A percentile compares a stretch with the other conserved stretches of the same genome.
These are phyloP conservation scores for Syngnathus rostellatus DNA, from an alignment of 2,797 vertebrate genomes.

Conservation along the genomic window DNA sequence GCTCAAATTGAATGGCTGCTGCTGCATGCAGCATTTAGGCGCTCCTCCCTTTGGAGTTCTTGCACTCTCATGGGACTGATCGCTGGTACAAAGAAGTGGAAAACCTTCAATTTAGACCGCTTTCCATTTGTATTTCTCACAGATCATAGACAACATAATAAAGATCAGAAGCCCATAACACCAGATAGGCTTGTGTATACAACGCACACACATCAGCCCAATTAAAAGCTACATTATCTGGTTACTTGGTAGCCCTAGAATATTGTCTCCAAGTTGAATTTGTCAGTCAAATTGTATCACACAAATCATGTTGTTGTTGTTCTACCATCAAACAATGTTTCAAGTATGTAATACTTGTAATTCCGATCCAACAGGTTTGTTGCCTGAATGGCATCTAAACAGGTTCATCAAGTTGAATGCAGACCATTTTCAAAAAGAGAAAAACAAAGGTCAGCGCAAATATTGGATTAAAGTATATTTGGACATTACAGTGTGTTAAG, in stretches of 20 bases:
- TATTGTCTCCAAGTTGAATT: neutral
- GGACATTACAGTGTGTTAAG: neutral
- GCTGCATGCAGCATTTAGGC: slow-evolving; percentile 30
- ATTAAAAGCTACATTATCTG: neutral
- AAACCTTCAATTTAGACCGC: too few species aligned
- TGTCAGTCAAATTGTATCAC: neutral
- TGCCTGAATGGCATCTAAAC: too few species aligned
- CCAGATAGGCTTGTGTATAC: too few species aligned
- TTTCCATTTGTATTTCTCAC: neutral
- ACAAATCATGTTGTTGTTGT: neutral
- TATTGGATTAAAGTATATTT: neutral
- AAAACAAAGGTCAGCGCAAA: neutral
- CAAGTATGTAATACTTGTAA: neutral
- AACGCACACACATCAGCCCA: neutral
- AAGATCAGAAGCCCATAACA: neutral
- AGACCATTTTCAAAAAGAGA: neutral
- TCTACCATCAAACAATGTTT: neutral
- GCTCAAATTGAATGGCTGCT: slow-evolving; percentile 42
- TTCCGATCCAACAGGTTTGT: too few species aligned
- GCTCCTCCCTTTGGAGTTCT: slow-evolving; percentile 21
- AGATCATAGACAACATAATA: neutral
- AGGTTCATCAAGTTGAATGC: neutral
- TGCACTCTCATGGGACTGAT: slow-evolving; percentile 26
- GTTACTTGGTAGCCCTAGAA: neutral
- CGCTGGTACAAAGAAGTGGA: too few species aligned